A percentile compares a stretch with the other conserved stretches of the same genome.
Conservation (phyloP, 1,140 invertebrate genomes). For the Berghia stephanieae region DNA sequence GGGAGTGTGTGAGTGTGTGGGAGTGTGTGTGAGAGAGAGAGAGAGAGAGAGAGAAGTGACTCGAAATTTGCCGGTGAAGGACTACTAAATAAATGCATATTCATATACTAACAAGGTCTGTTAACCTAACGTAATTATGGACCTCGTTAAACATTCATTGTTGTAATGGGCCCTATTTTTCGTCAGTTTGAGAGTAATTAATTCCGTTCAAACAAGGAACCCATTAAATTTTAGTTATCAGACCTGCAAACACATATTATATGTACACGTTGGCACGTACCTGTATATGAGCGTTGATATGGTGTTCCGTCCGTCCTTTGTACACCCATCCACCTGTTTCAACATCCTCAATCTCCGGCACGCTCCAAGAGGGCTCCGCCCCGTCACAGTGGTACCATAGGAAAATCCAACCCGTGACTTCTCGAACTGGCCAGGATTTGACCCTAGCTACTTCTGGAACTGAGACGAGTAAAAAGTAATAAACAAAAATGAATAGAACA, state of each 20-base stretch:
- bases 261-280: slow-evolving; percentile 33
- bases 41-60: background rate
- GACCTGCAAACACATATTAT: background rate
- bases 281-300: slow-evolving; percentile 72
- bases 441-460: slow-evolving; percentile 69
- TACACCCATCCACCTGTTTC: slow-evolving; percentile 73
- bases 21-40: background rate
- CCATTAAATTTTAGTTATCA: no score
- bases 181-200: no score
- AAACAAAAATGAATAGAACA: no score
- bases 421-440: slow-evolving; percentile 73
- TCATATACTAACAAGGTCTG: no score
- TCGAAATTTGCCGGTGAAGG: no score
- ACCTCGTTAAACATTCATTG: no score
- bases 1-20: background rate
- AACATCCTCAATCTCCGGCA: slow-evolving; percentile 72
- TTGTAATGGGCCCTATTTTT: no score
- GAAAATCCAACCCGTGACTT: slow-evolving; percentile 80
- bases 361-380: slow-evolving; percentile 76
- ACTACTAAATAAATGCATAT: no score
- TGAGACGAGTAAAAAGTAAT: slow-evolving; percentile 38
- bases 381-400: slow-evolving; percentile 86
- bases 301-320: slow-evolving; percentile 78
- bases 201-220: no score
- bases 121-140: no score